These are phyloP conservation scores for Syngnathus rostellatus DNA, from an alignment of 2,797 vertebrate species.

Conservation along the genomic window DNA sequence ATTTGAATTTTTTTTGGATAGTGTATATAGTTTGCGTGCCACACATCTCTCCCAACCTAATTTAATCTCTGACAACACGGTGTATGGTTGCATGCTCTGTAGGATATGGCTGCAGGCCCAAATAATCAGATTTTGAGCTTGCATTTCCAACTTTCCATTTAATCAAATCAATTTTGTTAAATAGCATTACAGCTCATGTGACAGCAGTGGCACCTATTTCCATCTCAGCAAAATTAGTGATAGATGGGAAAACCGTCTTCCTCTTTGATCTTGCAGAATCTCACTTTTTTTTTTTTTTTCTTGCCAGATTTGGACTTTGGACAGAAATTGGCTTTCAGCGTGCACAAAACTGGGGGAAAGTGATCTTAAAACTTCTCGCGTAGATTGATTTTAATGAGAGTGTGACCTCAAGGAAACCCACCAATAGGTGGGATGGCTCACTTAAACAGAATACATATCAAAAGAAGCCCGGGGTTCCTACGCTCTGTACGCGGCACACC, in stretches of 20 bases:
- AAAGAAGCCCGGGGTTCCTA: slow-evolving; percentile 43
- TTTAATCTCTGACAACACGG: not conserved
- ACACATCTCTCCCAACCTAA: not conserved
- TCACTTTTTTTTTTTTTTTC: slow-evolving; percentile 12
- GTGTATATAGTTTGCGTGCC: not conserved
- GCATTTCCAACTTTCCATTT: slow-evolving; percentile 33
- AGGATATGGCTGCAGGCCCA: not conserved
- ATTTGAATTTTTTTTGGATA: not conserved
- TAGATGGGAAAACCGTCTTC: slow-evolving; percentile 25
- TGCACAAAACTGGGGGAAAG: slow-evolving; percentile 29
- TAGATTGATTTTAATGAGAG: slow-evolving; percentile 59
- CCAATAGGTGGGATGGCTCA: slow-evolving; percentile 48
- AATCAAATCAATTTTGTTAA: slow-evolving; percentile 10
- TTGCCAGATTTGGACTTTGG: slow-evolving; percentile 30
- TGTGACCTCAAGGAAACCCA: slow-evolving; percentile 42
- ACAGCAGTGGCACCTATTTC: slow-evolving; percentile 30
- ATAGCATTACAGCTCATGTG: slow-evolving; percentile 18
- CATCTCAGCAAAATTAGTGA: slow-evolving; percentile 33
- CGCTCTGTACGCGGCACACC: slow-evolving; percentile 37
- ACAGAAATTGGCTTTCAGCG: slow-evolving; percentile 10
- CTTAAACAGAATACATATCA: slow-evolving; percentile 53
- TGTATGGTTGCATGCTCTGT: slow-evolving; percentile 8
- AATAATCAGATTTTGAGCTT: slow-evolving; percentile 19
- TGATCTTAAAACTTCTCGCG: slow-evolving; percentile 43
- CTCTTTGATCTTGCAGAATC: slow-evolving; percentile 40